These are phyloP conservation scores for Eupithecia dodoneata DNA, from an alignment of 2,888 invertebrate genomes.

Conservation along the genomic window DNA sequence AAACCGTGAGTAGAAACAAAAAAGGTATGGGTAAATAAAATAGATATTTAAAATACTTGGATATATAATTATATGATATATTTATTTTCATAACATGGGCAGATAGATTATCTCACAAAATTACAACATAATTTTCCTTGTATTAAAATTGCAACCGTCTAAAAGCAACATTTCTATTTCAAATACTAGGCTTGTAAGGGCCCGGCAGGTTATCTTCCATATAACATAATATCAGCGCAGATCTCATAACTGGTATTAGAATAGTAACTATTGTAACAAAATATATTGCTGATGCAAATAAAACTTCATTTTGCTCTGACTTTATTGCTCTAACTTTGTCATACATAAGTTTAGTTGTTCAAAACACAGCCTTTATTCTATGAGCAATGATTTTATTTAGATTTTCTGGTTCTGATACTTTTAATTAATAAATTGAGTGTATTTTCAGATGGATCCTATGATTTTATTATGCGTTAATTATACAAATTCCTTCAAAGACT, in stretches of 20 bases:
- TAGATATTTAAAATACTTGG: too few species aligned
- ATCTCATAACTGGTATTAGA: not conserved
- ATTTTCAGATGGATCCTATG: not conserved
- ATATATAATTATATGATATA: too few species aligned
- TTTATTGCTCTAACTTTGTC: not conserved
- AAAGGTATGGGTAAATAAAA: too few species aligned
- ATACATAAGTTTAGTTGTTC: too few species aligned
- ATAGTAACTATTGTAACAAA: not conserved
- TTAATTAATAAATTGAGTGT: too few species aligned
- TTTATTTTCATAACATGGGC: too few species aligned
- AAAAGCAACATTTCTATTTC: not conserved
- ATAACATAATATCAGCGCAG: not conserved
- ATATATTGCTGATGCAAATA: not conserved
- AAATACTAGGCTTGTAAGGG: not conserved
- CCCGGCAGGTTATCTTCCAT: not conserved
- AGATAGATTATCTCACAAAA: too few species aligned
- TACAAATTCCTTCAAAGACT: not conserved
- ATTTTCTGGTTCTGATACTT: not conserved
- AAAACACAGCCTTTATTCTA: not conserved
- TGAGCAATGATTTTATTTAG: not conserved
- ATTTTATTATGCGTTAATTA: not conserved
- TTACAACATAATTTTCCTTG: too few species aligned
- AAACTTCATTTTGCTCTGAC: not conserved
- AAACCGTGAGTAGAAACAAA: too few species aligned
- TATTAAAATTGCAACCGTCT: not conserved